Evolutionary conservation across 2,888 invertebrate species (phyloP).

Genomic region (Gisinianus flammeolus): DNA sequence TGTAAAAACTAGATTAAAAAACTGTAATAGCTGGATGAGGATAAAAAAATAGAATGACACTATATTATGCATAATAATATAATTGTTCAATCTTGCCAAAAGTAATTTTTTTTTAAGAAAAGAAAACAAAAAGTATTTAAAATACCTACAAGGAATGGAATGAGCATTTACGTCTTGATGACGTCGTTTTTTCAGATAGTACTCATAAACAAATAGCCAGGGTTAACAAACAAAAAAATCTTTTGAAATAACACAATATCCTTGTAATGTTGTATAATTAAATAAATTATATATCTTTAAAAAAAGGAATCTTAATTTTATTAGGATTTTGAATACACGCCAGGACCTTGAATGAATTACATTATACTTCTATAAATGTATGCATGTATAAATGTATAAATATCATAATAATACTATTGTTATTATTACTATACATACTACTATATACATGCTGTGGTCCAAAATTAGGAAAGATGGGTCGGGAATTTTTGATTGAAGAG

Average conservation of each 20-base stretch:
- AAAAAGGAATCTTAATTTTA: too few species aligned
- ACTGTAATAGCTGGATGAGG: conserved; percentile 15
- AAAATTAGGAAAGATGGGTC: conserved; percentile 16
- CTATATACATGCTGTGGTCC: conserved; percentile 15
- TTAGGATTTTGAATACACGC: too few species aligned
- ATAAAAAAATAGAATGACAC: background rate
- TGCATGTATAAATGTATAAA: too few species aligned
- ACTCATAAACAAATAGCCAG: too few species aligned
- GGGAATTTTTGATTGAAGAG: conserved; percentile 23
- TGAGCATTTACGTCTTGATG: conserved; percentile 30
- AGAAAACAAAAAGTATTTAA: conserved; percentile 22
- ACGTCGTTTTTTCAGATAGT: conserved; percentile 18
- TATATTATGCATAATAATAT: background rate
- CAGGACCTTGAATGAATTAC: too few species aligned
- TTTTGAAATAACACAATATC: too few species aligned
- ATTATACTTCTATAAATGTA: too few species aligned
- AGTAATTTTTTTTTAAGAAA: background rate
- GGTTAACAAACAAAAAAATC: too few species aligned
- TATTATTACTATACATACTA: too few species aligned
- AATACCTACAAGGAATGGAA: background rate
- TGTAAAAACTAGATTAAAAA: conserved; percentile 14
- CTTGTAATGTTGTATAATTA: too few species aligned
- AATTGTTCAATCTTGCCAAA: conserved; percentile 35
- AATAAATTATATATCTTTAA: too few species aligned
- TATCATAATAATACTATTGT: too few species aligned